Conservation (phyloP, 2,888 invertebrate genomes). For the Stegophylla sp. region DNA sequence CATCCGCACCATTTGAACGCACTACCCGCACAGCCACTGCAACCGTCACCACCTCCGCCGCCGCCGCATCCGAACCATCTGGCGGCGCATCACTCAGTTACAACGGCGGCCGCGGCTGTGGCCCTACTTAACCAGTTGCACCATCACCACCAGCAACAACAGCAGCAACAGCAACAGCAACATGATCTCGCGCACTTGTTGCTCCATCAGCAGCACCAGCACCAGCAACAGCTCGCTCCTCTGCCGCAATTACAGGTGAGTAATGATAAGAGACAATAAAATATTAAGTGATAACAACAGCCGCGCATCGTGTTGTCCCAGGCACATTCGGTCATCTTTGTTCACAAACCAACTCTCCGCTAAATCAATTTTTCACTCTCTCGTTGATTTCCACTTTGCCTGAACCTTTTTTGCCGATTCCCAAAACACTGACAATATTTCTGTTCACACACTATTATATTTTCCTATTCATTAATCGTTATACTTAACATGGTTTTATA, state of each 20-base stretch:
- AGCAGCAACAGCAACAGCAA: conserved; percentile 39
- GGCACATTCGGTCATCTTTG: too few species aligned
- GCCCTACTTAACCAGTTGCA: conserved; percentile 53
- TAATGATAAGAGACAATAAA: too few species aligned
- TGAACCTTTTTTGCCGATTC: too few species aligned
- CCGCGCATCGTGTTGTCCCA: too few species aligned
- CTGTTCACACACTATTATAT: too few species aligned
- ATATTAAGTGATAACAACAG: too few species aligned
- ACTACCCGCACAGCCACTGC: conserved; percentile 11
- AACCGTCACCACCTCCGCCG: conserved; percentile 36
- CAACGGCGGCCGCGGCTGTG: conserved; percentile 39
- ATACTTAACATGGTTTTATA: too few species aligned
- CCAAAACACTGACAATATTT: too few species aligned
- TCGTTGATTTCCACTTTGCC: too few species aligned
- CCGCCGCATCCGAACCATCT: conserved; percentile 15
- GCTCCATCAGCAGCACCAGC: conserved; percentile 43
- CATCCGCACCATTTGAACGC: conserved; percentile 22
- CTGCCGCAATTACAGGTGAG: conserved; percentile 45
- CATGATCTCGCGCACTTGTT: conserved; percentile 32
- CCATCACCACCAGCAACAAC: conserved; percentile 15
- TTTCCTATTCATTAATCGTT: too few species aligned
- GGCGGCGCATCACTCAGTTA: conserved; percentile 32
- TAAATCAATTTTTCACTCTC: too few species aligned
- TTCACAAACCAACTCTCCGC: too few species aligned
- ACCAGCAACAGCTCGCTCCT: conserved; percentile 28